These are phyloP conservation scores for Calycopis cecrops DNA, from an alignment of 1,140 invertebrate genomes.

Conservation along the genomic window DNA sequence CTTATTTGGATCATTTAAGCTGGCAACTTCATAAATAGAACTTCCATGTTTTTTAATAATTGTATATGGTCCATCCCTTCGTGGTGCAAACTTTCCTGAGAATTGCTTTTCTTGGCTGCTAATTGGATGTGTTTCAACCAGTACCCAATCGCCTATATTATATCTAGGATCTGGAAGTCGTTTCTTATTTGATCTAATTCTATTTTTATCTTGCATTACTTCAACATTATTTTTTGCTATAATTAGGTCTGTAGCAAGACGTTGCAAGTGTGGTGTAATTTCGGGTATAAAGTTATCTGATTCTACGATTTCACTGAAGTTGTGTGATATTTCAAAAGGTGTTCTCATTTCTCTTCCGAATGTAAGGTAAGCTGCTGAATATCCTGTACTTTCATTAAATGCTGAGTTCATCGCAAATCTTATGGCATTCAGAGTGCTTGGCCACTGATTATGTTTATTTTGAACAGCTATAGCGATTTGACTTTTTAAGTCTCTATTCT, in stretches of 20 bases:
- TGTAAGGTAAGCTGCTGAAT: not conserved
- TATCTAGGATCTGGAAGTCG: too few species aligned
- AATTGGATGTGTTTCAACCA: too few species aligned
- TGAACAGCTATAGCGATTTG: not conserved
- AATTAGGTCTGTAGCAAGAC: not conserved
- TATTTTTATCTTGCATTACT: not conserved
- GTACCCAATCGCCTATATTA: too few species aligned
- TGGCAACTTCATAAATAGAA: conserved; percentile 9
- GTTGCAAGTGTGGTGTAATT: too few species aligned
- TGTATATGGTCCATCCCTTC: too few species aligned
- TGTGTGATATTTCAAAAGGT: too few species aligned
- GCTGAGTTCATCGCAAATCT: not conserved
- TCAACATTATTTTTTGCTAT: not conserved
- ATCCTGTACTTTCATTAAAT: not conserved
- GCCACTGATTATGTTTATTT: not conserved
- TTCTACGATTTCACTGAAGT: too few species aligned
- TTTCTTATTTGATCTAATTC: not conserved
- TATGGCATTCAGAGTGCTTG: not conserved
- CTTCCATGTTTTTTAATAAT: too few species aligned
- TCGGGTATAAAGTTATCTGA: too few species aligned
- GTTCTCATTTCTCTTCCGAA: not conserved
- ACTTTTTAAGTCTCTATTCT: not conserved
- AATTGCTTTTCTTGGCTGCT: too few species aligned
- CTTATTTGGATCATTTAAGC: not conserved
- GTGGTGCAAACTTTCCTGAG: too few species aligned